phyloP scores from a whole-genome alignment of 2,113 vertebrate species.

The Pseudonaja textilis region DNA sequence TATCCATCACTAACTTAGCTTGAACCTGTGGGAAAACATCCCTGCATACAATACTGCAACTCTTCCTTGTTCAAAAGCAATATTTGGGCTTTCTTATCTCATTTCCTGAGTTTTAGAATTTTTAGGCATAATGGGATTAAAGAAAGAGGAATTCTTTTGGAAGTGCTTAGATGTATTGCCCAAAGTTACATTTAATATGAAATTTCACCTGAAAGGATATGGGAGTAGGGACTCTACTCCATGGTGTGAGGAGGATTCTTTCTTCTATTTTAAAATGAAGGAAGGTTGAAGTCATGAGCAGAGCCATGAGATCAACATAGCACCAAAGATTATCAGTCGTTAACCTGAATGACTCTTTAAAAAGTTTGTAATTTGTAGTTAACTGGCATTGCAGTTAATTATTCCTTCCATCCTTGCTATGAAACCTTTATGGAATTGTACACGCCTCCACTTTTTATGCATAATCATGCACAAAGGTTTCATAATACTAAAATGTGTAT shows the following conservation, averaged over 20 bases:
- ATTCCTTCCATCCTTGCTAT: constrained; percentile 17
- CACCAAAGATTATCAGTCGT: not conserved
- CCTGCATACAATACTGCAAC: not conserved
- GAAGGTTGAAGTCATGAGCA: not conserved
- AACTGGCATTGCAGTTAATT: constrained; percentile 23
- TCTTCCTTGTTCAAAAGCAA: not conserved
- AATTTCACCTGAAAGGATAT: not conserved
- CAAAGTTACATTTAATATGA: not conserved
- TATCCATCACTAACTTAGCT: not conserved
- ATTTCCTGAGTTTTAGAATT: not conserved
- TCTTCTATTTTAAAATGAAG: not conserved
- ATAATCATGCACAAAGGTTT: constrained; percentile 7
- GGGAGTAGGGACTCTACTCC: not conserved
- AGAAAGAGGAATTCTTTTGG: not conserved
- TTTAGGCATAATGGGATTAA: not conserved
- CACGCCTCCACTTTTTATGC: not conserved
- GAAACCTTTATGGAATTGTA: constrained; percentile 45
- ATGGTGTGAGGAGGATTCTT: not conserved
- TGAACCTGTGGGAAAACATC: not conserved
- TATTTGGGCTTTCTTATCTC: not conserved
- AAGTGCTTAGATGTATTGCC: not conserved
- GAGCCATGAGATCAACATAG: constrained; percentile 2
- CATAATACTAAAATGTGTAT: constrained; percentile 25
- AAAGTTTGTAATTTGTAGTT: constrained; percentile 33
- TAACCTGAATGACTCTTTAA: constrained; percentile 34